Percentiles rank a stretch among this genome's conserved stretches.
Conservation (phyloP, 2,888 invertebrate species). For the Ligdia adustata region DNA sequence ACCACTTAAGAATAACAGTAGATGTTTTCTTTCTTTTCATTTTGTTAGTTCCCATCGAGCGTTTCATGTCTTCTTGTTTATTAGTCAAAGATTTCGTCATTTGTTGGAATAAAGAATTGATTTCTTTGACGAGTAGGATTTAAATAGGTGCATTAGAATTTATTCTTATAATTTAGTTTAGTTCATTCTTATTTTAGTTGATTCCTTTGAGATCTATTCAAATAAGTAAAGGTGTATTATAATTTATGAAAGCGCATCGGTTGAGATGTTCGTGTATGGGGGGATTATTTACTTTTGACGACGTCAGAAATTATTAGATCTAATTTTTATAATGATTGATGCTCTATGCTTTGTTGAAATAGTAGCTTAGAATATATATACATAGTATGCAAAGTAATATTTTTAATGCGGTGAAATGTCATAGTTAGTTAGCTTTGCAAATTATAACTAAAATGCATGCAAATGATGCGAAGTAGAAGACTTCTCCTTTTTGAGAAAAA, state of each 20-base stretch:
- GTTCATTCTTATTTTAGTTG: conserved; percentile 13
- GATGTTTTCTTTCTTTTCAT: no score
- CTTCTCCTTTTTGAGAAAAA: no score
- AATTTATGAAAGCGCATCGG: conserved; percentile 4
- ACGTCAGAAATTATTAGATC: background rate
- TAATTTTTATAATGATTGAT: background rate
- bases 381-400: no score
- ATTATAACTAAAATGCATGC: no score
- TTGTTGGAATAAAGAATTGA: conserved; percentile 25
- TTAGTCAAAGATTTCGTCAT: conserved; percentile 1
- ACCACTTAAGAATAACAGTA: no score
- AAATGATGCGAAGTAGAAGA: no score
- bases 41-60: background rate
- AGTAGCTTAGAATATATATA: no score
- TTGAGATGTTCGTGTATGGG: conserved; percentile 1
- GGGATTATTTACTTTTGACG: conserved; percentile 3
- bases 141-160: conserved; percentile 21
- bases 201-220: conserved; percentile 22
- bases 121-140: conserved; percentile 19
- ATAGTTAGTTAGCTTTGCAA: no score
- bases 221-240: conserved; percentile 16
- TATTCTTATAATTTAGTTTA: conserved; percentile 10
- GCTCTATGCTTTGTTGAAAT: background rate
- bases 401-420: no score
- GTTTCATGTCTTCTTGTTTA: background rate